These are phyloP conservation scores for Diogma glabrata DNA, from an alignment of 2,888 invertebrate genomes.

Conservation along the genomic window DNA sequence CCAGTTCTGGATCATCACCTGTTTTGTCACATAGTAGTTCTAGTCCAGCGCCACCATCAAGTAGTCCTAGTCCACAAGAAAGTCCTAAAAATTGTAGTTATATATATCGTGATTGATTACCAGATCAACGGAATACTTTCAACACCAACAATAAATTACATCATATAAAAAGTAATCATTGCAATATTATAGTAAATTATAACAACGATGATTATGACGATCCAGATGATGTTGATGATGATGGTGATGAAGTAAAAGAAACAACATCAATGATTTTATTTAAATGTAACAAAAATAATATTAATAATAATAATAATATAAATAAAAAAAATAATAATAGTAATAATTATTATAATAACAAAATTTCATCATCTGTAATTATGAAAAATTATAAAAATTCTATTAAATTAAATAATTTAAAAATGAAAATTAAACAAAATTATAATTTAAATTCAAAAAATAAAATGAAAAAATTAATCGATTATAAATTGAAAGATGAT, in stretches of 20 bases:
- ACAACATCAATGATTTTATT: constrained; percentile 5
- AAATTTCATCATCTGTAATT: constrained; percentile 5
- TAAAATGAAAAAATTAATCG: too few relatives aligned
- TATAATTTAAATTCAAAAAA: constrained; percentile 1
- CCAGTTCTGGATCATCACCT: constrained; percentile 38
- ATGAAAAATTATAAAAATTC: constrained; percentile 3
- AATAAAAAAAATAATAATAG: constrained; percentile 1
- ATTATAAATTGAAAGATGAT: too few relatives aligned
- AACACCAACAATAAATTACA: too few relatives aligned
- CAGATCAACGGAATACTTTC: background rate
- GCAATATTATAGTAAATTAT: background rate
- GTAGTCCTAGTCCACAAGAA: constrained; percentile 39
- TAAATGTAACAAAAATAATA: constrained; percentile 1
- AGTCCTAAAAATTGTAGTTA: constrained; percentile 40
- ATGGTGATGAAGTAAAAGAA: background rate
- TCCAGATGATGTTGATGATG: background rate
- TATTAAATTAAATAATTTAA: constrained; percentile 7
- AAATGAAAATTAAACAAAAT: constrained; percentile 7
- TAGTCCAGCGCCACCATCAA: constrained; percentile 39
- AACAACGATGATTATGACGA: background rate
- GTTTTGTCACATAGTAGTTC: constrained; percentile 39
- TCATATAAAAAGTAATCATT: too few relatives aligned
- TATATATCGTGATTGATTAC: constrained; percentile 39
- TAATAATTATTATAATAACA: background rate
- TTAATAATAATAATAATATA: background rate